phyloP scores from a whole-genome alignment of 2,797 vertebrate species.

The Oceanodroma leucorhoa region DNA sequence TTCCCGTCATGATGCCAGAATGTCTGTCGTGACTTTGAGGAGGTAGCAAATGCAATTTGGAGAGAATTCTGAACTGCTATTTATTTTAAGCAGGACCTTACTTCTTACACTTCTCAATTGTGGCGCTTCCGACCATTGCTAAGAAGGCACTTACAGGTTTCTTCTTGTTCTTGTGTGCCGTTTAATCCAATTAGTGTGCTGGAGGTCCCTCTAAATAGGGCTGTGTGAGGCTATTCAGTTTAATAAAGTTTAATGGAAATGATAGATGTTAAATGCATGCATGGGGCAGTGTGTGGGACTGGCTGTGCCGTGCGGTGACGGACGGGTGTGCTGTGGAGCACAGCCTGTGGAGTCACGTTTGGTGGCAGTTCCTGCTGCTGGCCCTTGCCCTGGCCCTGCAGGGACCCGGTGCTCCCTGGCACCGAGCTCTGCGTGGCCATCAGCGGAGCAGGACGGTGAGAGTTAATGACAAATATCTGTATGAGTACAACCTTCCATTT shows the following conservation, averaged over 20 bases:
- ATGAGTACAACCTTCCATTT: not conserved
- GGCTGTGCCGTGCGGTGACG: rapidly evolving
- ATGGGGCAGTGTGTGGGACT: not conserved
- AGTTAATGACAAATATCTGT: rapidly evolving
- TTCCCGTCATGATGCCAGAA: slow-evolving; percentile 3
- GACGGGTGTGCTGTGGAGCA: not conserved
- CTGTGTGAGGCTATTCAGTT: not conserved
- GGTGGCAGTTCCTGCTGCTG: not conserved
- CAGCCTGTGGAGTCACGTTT: rapidly evolving
- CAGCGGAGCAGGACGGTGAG: rapidly evolving
- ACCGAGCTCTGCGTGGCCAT: rapidly evolving
- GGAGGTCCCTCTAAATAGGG: not conserved
- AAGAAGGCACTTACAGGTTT: not conserved
- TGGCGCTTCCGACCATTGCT: not conserved
- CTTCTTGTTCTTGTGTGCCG: not conserved
- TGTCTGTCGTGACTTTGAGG: not conserved
- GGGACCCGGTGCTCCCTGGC: rapidly evolving
- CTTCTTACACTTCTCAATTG: not conserved
- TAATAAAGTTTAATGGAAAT: not conserved
- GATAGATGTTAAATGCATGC: not conserved
- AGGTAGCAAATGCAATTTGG: not conserved
- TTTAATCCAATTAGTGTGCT: not conserved
- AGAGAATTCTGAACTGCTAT: not conserved
- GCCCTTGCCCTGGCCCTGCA: not conserved
- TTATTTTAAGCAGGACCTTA: not conserved